Evolutionary conservation across 2,797 vertebrate species (phyloP).

Genomic region (Enoplosus armatus): DNA sequence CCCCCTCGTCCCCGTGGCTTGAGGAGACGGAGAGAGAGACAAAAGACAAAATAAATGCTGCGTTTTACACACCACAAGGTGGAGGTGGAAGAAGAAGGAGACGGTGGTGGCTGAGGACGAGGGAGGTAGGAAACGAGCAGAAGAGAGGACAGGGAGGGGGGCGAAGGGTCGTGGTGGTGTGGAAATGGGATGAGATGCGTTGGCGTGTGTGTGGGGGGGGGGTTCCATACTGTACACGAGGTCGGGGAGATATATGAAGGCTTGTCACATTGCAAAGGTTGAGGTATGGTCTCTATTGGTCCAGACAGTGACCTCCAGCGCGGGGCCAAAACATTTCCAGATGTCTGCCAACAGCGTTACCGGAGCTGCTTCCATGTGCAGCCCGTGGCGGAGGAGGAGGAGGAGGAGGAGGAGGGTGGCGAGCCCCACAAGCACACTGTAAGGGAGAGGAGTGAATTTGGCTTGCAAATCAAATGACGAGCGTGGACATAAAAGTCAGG

Average conservation of each 20-base stretch:
- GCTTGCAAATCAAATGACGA: constrained; percentile 71
- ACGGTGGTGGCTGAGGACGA: constrained; percentile 8
- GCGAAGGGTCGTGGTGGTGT: constrained; percentile 6
- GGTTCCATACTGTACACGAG: constrained; percentile 62
- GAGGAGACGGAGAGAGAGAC: neutral
- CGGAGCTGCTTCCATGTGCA: constrained; percentile 57
- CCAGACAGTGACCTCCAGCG: constrained; percentile 80
- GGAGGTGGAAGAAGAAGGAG: neutral
- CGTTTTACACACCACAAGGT: neutral
- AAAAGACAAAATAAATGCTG: constrained; percentile 7
- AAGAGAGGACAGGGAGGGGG: neutral
- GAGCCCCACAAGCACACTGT: constrained; percentile 46
- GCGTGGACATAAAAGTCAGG: constrained; percentile 58
- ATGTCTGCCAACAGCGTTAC: constrained; percentile 79
- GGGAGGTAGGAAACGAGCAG: constrained; percentile 30
- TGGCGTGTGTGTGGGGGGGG: constrained; percentile 4
- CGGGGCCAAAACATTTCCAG: constrained; percentile 80
- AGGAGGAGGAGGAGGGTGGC: neutral
- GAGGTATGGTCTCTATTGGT: constrained; percentile 76
- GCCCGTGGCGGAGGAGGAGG: neutral
- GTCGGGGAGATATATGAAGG: constrained; percentile 73
- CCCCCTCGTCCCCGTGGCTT: neutral
- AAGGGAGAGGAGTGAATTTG: constrained; percentile 52
- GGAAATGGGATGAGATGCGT: neutral
- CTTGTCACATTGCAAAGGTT: constrained; percentile 77